Conservation (phyloP, 2,113 vertebrate species). For the Hymenochirus boettgeri region DNA sequence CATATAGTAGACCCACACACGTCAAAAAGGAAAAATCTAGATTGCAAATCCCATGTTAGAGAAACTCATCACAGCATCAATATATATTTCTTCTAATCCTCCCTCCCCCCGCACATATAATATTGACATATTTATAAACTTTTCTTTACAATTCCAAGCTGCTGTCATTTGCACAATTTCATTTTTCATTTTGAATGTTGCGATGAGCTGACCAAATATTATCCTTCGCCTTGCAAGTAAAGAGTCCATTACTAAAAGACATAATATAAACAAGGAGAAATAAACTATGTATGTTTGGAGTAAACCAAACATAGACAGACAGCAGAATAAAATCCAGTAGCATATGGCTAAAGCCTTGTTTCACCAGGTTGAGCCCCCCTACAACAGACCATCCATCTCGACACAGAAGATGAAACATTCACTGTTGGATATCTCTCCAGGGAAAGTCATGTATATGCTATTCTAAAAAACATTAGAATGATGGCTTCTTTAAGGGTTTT, state of each 20-base stretch:
- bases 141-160: too few relatives aligned
- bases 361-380: slow-evolving; percentile 10
- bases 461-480: slow-evolving; percentile 21
- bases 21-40: too few relatives aligned
- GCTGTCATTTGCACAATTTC: neutral
- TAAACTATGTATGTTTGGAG: slow-evolving; percentile 32
- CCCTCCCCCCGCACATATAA: too few relatives aligned
- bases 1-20: too few relatives aligned
- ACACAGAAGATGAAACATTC: slow-evolving; percentile 11
- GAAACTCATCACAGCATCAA: too few relatives aligned
- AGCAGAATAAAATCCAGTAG: slow-evolving; percentile 21
- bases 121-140: too few relatives aligned
- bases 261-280: slow-evolving; percentile 24
- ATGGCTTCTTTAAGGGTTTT: neutral
- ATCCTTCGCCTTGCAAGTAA: slow-evolving; percentile 10
- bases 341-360: neutral
- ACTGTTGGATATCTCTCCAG: neutral
- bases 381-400: slow-evolving; percentile 26
- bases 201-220: slow-evolving; percentile 17
- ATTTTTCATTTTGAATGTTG: slow-evolving; percentile 16
- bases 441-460: slow-evolving; percentile 12
- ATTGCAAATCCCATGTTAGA: too few relatives aligned
- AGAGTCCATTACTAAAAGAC: slow-evolving; percentile 32
- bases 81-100: too few relatives aligned
- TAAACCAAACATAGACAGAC: slow-evolving; percentile 22